Evolutionary conservation across 2,113 vertebrate genomes (phyloP).

Genomic region (Tachycineta bicolor): DNA sequence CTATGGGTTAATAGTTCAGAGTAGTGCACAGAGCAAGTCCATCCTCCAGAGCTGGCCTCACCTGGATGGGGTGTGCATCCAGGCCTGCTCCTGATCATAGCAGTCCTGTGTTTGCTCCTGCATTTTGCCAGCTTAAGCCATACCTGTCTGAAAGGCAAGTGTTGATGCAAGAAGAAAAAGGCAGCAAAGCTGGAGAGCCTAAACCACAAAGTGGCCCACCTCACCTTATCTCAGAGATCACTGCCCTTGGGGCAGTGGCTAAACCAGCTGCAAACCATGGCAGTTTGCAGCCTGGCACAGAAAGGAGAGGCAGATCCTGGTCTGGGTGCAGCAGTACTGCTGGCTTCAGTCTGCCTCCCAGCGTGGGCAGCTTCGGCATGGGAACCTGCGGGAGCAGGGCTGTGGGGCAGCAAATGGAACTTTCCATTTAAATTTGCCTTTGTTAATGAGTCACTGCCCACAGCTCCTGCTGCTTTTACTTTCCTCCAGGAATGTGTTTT

Average conservation of each 20-base stretch:
- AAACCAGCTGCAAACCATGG: background rate
- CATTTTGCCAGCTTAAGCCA: accelerated
- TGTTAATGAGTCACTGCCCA: conserved; percentile 1
- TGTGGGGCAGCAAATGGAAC: background rate
- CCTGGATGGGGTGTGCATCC: background rate
- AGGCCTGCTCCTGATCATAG: background rate
- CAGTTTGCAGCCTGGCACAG: background rate
- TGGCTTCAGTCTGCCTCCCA: background rate
- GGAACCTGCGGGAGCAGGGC: background rate
- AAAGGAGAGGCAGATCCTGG: background rate
- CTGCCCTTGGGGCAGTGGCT: background rate
- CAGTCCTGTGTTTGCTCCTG: background rate
- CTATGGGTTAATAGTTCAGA: background rate
- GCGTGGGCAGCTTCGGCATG: accelerated
- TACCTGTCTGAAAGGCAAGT: background rate
- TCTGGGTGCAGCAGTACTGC: background rate
- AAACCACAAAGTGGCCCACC: background rate
- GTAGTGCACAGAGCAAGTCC: background rate
- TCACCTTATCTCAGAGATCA: background rate
- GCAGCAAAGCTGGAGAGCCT: background rate
- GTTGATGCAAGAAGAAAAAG: background rate
- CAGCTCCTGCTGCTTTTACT: conserved; percentile 29
- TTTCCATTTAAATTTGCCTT: background rate
- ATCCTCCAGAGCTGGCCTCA: background rate
- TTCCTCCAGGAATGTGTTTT: conserved; percentile 1